phyloP scores from a whole-genome alignment of 1,140 invertebrate genomes.

The Anastatus disparis region DNA sequence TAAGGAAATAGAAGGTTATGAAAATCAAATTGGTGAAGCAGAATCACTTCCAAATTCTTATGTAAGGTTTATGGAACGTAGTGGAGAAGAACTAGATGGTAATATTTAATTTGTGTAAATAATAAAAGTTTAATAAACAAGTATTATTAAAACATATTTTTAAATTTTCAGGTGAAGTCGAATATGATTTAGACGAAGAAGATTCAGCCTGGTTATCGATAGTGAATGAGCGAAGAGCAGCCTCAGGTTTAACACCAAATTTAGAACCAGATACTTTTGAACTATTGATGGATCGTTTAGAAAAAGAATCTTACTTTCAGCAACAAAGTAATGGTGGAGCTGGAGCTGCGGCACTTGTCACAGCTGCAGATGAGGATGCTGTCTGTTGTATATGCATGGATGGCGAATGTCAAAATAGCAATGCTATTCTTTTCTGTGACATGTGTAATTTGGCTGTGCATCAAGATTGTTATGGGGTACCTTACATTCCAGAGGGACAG shows the following conservation, averaged over 20 bases:
- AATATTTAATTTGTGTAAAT: conserved; percentile 60
- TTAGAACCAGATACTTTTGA: conserved; percentile 92
- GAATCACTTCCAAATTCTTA: conserved; percentile 83
- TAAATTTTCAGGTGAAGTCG: conserved; percentile 75
- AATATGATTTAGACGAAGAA: conserved; percentile 98
- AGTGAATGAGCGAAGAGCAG: conserved; percentile 84
- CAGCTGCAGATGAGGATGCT: conserved; percentile 94
- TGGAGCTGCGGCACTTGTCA: conserved; percentile 67
- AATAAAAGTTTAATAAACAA: background rate
- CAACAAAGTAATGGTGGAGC: conserved; percentile 74
- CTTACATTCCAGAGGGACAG: conserved; percentile 98
- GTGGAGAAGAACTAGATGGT: conserved; percentile 91
- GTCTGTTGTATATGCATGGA: conserved; percentile 96
- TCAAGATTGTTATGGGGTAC: conserved; percentile 99
- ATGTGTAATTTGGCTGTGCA: conserved; percentile 99
- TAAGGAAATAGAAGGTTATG: conserved; percentile 81
- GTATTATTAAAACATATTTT: background rate
- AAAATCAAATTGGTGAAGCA: conserved; percentile 78
- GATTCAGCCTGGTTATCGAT: conserved; percentile 92
- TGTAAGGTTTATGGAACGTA: conserved; percentile 93
- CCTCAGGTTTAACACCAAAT: conserved; percentile 72
- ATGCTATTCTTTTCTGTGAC: conserved; percentile 94
- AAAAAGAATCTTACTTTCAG: conserved; percentile 98
- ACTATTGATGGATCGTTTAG: conserved; percentile 93
- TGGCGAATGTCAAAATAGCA: conserved; percentile 97